Evolutionary conservation across 2,797 vertebrate species (phyloP).

Genomic region (Sebastes aleutianus): DNA sequence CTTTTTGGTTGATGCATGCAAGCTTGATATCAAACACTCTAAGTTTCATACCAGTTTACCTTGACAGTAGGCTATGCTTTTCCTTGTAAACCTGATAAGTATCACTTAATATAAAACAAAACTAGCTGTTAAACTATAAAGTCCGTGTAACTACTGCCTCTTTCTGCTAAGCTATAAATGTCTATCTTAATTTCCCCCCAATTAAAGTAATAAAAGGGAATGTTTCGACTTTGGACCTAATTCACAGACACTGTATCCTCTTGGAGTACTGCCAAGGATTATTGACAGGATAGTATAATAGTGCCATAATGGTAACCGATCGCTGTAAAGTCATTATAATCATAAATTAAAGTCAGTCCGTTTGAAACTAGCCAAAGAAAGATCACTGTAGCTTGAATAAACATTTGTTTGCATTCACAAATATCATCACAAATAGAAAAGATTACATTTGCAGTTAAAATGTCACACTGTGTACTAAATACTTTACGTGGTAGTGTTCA

Average conservation of each 20-base stretch:
- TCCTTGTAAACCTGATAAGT: conserved; percentile 56
- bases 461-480: background rate
- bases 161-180: conserved; percentile 44
- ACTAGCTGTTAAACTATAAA: conserved; percentile 72
- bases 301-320: conserved; percentile 41
- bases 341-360: background rate
- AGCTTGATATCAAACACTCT: conserved; percentile 8
- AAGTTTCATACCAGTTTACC: conserved; percentile 56
- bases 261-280: conserved; percentile 50
- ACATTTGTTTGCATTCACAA: background rate
- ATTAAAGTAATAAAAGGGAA: conserved; percentile 76
- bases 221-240: conserved; percentile 80
- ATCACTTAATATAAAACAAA: conserved; percentile 64
- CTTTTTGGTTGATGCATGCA: background rate
- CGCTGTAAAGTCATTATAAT: conserved; percentile 45
- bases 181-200: conserved; percentile 64
- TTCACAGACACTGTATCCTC: conserved; percentile 54
- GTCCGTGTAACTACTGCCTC: conserved; percentile 27
- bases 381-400: background rate
- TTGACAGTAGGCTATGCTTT: conserved; percentile 18
- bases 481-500: background rate
- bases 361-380: background rate
- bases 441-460: background rate
- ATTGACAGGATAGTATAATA: conserved; percentile 45
- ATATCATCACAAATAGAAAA: background rate